Evolutionary conservation across 2,113 vertebrate genomes (phyloP), one percentile per base, ranked within the genome.

Genomic region (Salvelinus alpinus): DNA sequence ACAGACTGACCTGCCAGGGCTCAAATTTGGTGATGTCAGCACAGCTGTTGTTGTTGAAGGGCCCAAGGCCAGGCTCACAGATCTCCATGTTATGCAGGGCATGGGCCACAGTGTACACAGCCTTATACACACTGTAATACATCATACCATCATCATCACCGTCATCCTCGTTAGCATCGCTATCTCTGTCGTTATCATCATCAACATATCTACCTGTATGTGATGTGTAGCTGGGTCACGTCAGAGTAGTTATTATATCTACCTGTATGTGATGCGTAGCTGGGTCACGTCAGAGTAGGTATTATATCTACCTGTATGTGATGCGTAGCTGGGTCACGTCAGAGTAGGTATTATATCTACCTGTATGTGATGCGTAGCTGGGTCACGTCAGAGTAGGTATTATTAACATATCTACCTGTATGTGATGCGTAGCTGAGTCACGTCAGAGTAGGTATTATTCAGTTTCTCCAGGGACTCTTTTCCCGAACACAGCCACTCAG

Each of bases 361-460:
- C 27, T 27, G 27, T 27, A 27, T 27, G 27, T 27, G 27, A 27
- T 27, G 27, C 2, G 27, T 27, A 27, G 27, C 27, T 27, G 27
- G 27, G 25, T 25, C 25, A 25, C 24, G 27, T 27, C 27, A 27
- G 27, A 27, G 27, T 27, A 27, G 31, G 31, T 31, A 47, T 20
- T 11, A 70, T 47, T 11, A 66, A 18, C 65, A 92, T 44, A 44
- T 44, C 4, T 66, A 92, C 91, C 78, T 92, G 89, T 96, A 96
- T 0, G 94, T 95, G 66, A 95, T 88, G 27, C 95, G 90, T 73
- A 96, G 82, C 90, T 96, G 93, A 3, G 94, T 95, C 44, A 95
- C 88, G 77, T 96, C 95, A 14, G 92, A 87, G 82, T 94, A 96
- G 0, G 94, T 95, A 79, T 94, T 96, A 5, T 87, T 90, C 70